Conservation (phyloP, 2,113 vertebrate genomes). For the Engystomops pustulosus region DNA sequence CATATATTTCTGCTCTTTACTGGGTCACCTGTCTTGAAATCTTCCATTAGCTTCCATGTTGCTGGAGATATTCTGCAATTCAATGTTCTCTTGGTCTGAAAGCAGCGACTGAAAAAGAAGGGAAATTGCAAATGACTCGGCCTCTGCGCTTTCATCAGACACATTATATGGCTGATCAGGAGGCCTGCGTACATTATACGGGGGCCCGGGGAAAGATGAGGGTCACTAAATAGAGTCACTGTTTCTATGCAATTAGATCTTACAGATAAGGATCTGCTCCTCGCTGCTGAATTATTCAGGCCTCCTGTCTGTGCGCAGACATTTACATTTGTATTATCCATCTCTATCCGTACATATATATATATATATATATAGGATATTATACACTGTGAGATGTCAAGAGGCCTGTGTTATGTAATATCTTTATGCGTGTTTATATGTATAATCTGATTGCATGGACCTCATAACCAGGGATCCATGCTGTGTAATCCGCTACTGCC, state of each 20-base stretch:
- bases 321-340: background rate
- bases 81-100: background rate
- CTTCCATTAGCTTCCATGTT: slow-evolving; percentile 53
- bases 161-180: background rate
- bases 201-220: background rate
- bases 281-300: background rate
- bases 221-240: slow-evolving; percentile 27
- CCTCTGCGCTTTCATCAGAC: background rate
- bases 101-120: background rate
- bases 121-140: slow-evolving; percentile 4
- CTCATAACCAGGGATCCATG: background rate
- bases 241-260: background rate
- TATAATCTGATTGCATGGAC: background rate
- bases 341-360: background rate
- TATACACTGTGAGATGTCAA: background rate
- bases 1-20: slow-evolving; percentile 53
- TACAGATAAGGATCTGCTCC: background rate
- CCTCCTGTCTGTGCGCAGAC: background rate
- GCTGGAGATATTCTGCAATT: slow-evolving; percentile 40
- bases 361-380: background rate
- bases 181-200: background rate
- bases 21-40: slow-evolving; percentile 56
- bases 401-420: background rate
- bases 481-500: background rate
- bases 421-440: background rate